Evolutionary conservation across 2,113 vertebrate species (phyloP).

Genomic region (Paracanthobrama guichenoti): DNA sequence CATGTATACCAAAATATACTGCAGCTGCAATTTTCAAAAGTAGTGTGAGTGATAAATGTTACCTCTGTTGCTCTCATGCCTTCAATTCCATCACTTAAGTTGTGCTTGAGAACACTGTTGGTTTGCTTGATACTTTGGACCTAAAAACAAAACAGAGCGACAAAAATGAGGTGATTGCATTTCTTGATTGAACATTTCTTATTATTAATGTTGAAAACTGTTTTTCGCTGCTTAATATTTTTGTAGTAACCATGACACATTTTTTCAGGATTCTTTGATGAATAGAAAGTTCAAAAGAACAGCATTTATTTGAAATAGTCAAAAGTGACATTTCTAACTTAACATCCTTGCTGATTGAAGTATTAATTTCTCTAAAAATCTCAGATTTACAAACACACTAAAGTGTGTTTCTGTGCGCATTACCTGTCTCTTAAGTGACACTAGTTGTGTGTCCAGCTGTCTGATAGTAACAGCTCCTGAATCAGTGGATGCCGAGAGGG

Average conservation of each 20-base stretch:
- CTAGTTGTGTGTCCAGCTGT: constrained; percentile 84
- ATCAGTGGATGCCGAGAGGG: constrained; percentile 79
- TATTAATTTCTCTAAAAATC: too few relatives aligned
- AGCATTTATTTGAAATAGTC: background rate
- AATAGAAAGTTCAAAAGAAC: background rate
- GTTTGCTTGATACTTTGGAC: constrained; percentile 90
- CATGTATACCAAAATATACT: background rate
- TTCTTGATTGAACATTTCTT: too few relatives aligned
- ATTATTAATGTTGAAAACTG: too few relatives aligned
- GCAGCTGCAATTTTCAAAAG: background rate
- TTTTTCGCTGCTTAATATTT: background rate
- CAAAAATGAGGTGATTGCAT: background rate
- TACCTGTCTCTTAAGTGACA: constrained; percentile 92
- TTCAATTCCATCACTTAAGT: constrained; percentile 78
- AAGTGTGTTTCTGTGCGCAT: background rate
- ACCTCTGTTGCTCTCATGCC: constrained; percentile 80
- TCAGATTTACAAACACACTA: background rate
- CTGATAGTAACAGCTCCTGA: constrained; percentile 79
- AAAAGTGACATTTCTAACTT: background rate
- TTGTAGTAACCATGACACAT: background rate
- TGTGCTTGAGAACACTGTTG: constrained; percentile 84
- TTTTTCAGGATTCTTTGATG: background rate
- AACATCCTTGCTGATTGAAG: background rate
- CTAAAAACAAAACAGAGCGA: constrained; percentile 56
- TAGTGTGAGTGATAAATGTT: constrained; percentile 18